phyloP scores from a whole-genome alignment of 2,113 vertebrate species.

The Jacana jacana region DNA sequence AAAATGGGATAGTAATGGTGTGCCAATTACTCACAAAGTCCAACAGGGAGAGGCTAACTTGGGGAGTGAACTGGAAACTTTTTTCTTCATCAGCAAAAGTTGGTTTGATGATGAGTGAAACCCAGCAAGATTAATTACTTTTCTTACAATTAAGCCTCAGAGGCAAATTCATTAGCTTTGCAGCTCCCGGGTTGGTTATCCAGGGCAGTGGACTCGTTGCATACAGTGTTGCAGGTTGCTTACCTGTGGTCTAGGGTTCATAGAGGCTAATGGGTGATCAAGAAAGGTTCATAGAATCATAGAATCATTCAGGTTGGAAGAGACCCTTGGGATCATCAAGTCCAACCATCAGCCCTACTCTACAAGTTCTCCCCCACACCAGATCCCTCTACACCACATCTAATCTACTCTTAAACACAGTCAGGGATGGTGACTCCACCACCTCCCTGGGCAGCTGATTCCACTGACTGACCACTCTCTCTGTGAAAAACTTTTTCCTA shows the following conservation, averaged over 20 bases:
- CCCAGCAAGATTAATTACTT: slow-evolving; percentile 37
- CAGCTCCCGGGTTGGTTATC: background rate
- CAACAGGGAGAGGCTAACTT: background rate
- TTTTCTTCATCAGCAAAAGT: slow-evolving; percentile 9
- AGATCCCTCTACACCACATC: too few relatives aligned
- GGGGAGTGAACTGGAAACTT: background rate
- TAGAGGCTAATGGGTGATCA: background rate
- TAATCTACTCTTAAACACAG: too few relatives aligned
- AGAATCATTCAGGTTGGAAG: too few relatives aligned
- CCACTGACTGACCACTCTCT: too few relatives aligned
- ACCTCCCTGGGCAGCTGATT: too few relatives aligned
- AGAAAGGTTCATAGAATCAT: background rate
- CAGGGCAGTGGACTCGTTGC: background rate
- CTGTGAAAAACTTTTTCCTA: too few relatives aligned
- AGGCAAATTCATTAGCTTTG: background rate
- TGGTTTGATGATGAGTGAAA: slow-evolving; percentile 13
- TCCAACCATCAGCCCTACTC: too few relatives aligned
- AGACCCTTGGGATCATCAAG: too few relatives aligned
- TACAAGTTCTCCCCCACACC: too few relatives aligned
- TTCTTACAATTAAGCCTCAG: background rate
- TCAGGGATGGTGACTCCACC: too few relatives aligned
- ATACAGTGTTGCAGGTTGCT: background rate
- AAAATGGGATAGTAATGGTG: background rate
- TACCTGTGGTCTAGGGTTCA: background rate
- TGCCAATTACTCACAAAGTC: background rate